These are phyloP conservation scores for Volucella bombylans DNA, from an alignment of 2,888 invertebrate genomes.

Conservation along the genomic window DNA sequence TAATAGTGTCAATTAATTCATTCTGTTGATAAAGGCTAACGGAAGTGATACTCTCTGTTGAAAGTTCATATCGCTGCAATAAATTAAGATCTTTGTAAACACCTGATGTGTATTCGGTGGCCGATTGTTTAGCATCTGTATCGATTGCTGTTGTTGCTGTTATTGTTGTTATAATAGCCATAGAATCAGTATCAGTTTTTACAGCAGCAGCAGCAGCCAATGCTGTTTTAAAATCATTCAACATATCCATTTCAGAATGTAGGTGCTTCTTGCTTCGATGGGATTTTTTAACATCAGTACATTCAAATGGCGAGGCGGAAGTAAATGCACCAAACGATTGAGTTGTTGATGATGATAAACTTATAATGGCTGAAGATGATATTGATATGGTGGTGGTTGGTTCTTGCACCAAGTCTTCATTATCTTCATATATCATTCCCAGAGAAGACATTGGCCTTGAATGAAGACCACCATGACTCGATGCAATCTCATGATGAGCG, in stretches of 20 bases:
- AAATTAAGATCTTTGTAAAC: constrained; percentile 53
- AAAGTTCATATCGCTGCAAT: constrained; percentile 16
- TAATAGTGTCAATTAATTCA: constrained; percentile 74
- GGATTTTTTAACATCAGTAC: constrained; percentile 74
- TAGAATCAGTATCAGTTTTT: constrained; percentile 56
- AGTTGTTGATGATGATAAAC: constrained; percentile 44
- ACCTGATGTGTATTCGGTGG: constrained; percentile 32
- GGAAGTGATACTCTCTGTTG: not conserved
- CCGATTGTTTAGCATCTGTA: not conserved
- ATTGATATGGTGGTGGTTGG: constrained; percentile 38
- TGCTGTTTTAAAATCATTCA: constrained; percentile 80
- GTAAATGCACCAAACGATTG: constrained; percentile 47
- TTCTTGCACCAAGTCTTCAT: constrained; percentile 85
- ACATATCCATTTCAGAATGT: constrained; percentile 81
- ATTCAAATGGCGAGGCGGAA: not conserved
- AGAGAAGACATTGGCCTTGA: constrained; percentile 88
- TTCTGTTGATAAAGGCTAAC: constrained; percentile 40
- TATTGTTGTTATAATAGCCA: constrained; percentile 34
- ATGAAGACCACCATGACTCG: constrained; percentile 77
- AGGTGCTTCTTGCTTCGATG: constrained; percentile 80
- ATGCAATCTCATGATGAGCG: constrained; percentile 75
- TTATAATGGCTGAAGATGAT: constrained; percentile 50
- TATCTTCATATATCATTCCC: constrained; percentile 94
- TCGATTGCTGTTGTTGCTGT: constrained; percentile 61
- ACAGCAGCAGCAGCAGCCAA: constrained; percentile 74